These are phyloP conservation scores for Diorhabda elongata DNA, from an alignment of 1,140 invertebrate genomes.

Conservation along the genomic window DNA sequence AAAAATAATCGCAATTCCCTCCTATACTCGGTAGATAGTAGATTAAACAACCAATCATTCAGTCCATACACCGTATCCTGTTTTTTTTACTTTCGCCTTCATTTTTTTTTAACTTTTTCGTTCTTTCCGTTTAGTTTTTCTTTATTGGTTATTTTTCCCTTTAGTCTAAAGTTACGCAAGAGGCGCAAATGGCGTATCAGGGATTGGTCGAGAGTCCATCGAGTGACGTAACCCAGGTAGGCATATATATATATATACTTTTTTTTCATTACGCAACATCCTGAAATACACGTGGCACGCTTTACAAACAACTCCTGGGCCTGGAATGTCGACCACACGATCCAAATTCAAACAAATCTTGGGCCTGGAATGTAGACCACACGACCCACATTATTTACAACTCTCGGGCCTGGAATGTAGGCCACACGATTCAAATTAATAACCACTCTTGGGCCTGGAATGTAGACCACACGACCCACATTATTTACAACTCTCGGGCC, in stretches of 20 bases:
- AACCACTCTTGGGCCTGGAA: no score
- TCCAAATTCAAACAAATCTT: no score
- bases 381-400: no score
- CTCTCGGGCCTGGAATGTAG: no score
- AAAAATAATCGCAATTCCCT: constrained; percentile 11
- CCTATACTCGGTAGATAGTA: constrained; percentile 4
- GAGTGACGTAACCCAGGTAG: constrained; percentile 38
- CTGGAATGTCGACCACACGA: no score
- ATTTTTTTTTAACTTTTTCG: constrained; percentile 41
- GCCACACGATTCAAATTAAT: no score
- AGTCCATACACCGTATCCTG: constrained; percentile 8
- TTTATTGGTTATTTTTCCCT: constrained; percentile 44
- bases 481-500: no score
- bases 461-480: no score
- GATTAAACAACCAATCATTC: neutral
- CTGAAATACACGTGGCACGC: no score
- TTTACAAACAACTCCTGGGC: no score
- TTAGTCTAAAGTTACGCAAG: constrained; percentile 72
- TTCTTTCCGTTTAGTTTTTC: constrained; percentile 45
- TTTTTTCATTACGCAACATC: neutral
- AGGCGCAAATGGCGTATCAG: constrained; percentile 87
- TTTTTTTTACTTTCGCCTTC: constrained; percentile 35
- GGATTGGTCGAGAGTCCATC: constrained; percentile 72
- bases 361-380: no score
- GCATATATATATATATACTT: constrained; percentile 5